Conservation (phyloP, 2,888 invertebrate species). For the Ochropleura plecta region DNA sequence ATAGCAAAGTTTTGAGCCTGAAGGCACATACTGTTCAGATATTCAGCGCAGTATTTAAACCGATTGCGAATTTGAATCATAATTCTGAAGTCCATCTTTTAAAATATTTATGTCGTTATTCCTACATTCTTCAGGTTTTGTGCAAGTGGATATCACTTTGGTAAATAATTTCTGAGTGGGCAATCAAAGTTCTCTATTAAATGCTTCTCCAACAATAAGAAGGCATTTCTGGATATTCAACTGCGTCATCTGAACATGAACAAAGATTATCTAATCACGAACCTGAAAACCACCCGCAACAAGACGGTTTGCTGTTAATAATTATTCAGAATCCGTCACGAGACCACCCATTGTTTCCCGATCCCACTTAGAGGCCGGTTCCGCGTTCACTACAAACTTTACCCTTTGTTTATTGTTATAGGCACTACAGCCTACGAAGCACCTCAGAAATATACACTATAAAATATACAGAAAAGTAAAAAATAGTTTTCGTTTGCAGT, state of each 20-base stretch:
- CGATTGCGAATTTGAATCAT: constrained; percentile 13
- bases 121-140: not conserved
- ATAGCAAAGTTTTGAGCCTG: constrained; percentile 42
- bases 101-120: not conserved
- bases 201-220: constrained; percentile 37
- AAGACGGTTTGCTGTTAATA: constrained; percentile 63
- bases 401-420: constrained; percentile 61
- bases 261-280: constrained; percentile 65
- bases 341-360: constrained; percentile 72
- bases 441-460: constrained; percentile 52
- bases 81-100: constrained; percentile 8
- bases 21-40: constrained; percentile 16
- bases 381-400: constrained; percentile 65
- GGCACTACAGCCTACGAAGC: constrained; percentile 30
- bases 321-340: constrained; percentile 74
- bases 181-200: constrained; percentile 12
- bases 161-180: not conserved
- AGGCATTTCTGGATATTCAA: constrained; percentile 55
- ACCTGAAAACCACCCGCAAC: constrained; percentile 60
- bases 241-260: constrained; percentile 20
- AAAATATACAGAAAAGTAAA: constrained; percentile 44
- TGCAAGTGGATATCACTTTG: not conserved
- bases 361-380: constrained; percentile 69
- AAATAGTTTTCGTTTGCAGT: constrained; percentile 31
- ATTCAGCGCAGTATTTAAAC: constrained; percentile 7